Evolutionary conservation across 2,797 vertebrate species (phyloP), one percentile per base, ranked within the genome.

Genomic region (Xenopus petersii): DNA sequence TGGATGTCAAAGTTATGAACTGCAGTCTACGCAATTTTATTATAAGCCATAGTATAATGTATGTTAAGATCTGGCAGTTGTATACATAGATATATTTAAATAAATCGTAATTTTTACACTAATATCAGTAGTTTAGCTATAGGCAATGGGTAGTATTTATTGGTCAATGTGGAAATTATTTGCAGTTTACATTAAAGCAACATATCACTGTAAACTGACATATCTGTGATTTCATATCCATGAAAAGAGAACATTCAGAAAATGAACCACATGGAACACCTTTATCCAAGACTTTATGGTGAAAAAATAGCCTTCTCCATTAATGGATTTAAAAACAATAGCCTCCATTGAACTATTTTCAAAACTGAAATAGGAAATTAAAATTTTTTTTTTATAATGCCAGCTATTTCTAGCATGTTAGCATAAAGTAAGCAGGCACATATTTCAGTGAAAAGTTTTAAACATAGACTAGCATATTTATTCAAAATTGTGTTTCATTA

Each of bases 21-120:
- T 86, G 85, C 84, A 87, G 81, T 86, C 79, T 88, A 89, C 86
- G 82, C 83, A 85, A 81, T 86, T 89, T 87, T 83, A 84, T 87
- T 86, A 91, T 83, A 92, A 92, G 91, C 91, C 90, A 92, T 91
- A 92, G 87, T 82, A 89, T 80, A 85, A 81, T 82, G 63, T 88
- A 80, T 81, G 61, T 83, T 86, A 72, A 82, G 54, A 85, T 80
- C 82, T 81, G 72, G 77, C 78, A 84, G 82, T 80, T 81, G 76
- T 83, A 75, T 64, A 74, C 76, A 73, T 60, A 62, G 79, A 81
- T 82, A 76, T 82, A 60, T 75, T 76, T 80, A 83, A 80, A 79
- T 49, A 74, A 81, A 61, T 79, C 62, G 74, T 2, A 1, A 69
- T 71, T 74, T 74, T 82, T 83, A 69, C 54, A 71, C 68, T 71